Base-by-base conservation (phyloP, 2,113 vertebrate genomes). In the Herpetotheres cachinnans region DNA sequence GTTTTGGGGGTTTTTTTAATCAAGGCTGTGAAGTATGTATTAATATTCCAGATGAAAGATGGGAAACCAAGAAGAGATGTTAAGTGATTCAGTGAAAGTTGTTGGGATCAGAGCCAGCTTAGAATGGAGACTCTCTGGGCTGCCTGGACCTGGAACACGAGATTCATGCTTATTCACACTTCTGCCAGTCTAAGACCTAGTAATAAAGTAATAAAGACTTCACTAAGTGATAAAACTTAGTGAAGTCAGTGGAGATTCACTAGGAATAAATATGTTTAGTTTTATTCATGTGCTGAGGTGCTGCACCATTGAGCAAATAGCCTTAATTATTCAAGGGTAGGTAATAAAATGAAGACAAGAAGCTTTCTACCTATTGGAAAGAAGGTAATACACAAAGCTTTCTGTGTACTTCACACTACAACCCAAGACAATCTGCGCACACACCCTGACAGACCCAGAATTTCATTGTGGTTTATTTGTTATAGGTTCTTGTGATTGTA, bases 11-110 rank as follows among this genome's bases (percentile, higher is more conserved):
- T 73, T 54, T 61, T 59, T 34, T 18, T 4, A 16, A 38, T 54
- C 54, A 30, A 18, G 81, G 38, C 16, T 85, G 46, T 91, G 94
- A 93, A 94, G 74, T 94, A 25, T 38, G 21, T 87, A 38, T 85
- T 94, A 91, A 61, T 66, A 42, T 85, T 96, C 34, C 78, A 94
- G 70, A 95, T 97, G 73, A 96, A 97, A 96, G 96, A 38, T 94
- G 85, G 89, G 94, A 97, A 95, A 66, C 62, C 19, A 76, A 50
- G 46, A 86, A 42, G 73, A 79, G 90, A 90, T 32, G 25, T 72
- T 80, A 70, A 78, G 36, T 30, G 50, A 32, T 58, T 91, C 25
- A n/a, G 36, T 89, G 89, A 4, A 84, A 84, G 58, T 22, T 87
- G 25, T n/a, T 84, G 38, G 70, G 66, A 70, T 91, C 14, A 20